Evolutionary conservation across 2,113 vertebrate genomes (phyloP), one percentile per base, ranked within the genome.

Genomic region (Theropithecus gelada): DNA sequence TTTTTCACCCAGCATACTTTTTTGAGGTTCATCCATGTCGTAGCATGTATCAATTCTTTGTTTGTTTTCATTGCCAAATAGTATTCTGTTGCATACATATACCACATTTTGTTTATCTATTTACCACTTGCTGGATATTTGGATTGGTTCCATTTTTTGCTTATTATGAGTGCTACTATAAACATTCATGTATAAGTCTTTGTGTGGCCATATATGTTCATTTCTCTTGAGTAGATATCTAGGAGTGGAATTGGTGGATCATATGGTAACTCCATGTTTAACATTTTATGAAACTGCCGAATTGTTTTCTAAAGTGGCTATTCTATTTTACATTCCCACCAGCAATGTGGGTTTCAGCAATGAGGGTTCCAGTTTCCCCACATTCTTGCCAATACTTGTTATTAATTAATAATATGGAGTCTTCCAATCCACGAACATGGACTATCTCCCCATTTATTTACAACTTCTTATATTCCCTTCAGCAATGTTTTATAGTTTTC

Each of bases 271-370:
- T 90, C 35, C 90, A 40, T 82, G 66, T 32, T 89, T 93, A 91
- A 88, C 45, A 78, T 81, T 95, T 96, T 78, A 92, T 78, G 32
- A 95, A 93, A 90, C 40, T 92, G 61, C 52, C 20, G 27, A 85
- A 72, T 18, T 90, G 27, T 48, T 93, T 87, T 95, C 43, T 84
- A 50, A 95, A 88, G 43, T 79, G 76, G 52, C 27, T 79, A 3
- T 59, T 79, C 40, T 38, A 87, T 43, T 76, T 82, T 93, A 61
- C 43, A 88, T 72, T 93, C 43, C 61, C 55, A 93, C 27, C 50
- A 91, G 35, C 55, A 75, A 81, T 50, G 22, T 68, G 52, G 16
- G 38, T 72, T 92, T 50, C 50, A 82, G 79, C 18, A 83, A 25
- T 70, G 27, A 93, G 20, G 43, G 35, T 72, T 91, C 32, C 25